These are phyloP conservation scores for Eilema caniola DNA, from an alignment of 2,888 invertebrate genomes.

Conservation along the genomic window DNA sequence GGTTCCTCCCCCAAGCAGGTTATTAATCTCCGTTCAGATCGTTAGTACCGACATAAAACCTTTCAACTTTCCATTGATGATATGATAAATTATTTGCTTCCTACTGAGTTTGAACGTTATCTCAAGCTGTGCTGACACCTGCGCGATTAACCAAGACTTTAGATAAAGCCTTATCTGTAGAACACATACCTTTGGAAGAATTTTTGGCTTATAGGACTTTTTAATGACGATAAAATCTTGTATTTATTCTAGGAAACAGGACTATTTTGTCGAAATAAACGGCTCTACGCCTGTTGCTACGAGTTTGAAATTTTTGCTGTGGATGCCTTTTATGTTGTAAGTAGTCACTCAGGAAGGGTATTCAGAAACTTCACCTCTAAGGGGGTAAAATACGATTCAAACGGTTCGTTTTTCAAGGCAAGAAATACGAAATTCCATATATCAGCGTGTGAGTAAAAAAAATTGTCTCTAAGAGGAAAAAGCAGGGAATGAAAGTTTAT, in stretches of 20 bases:
- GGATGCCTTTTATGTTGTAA: neutral
- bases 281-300: neutral
- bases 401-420: neutral
- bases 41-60: neutral
- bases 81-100: neutral
- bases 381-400: neutral
- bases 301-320: neutral
- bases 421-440: neutral
- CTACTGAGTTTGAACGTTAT: slow-evolving; percentile 1
- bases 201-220: neutral
- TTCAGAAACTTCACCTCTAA: neutral
- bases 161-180: slow-evolving; percentile 8
- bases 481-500: no score
- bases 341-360: no score
- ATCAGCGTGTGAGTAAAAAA: no score
- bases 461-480: no score
- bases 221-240: neutral
- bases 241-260: neutral
- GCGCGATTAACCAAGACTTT: neutral
- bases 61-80: neutral
- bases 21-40: neutral
- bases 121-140: neutral
- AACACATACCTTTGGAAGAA: neutral
- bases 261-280: neutral
- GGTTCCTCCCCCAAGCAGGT: neutral